Conservation (phyloP, 2,888 invertebrate species). For the Mesochorus sp. region DNA sequence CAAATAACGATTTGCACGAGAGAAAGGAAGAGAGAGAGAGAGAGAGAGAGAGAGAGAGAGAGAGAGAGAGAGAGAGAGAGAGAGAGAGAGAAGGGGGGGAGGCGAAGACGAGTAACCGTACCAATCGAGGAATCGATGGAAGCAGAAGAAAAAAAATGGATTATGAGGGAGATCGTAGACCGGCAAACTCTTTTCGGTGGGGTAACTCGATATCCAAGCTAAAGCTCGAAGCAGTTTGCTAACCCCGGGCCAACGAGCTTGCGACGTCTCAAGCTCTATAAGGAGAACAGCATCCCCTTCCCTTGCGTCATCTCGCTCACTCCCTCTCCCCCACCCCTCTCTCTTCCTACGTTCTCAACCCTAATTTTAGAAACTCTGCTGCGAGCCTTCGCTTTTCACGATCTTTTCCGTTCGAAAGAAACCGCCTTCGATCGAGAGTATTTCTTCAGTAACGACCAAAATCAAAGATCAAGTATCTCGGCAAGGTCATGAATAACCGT, state of each 20-base stretch:
- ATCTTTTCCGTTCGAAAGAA: slow-evolving; percentile 28
- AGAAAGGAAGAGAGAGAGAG: too few relatives aligned
- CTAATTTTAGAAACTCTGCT: slow-evolving; percentile 79
- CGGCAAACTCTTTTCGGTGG: slow-evolving; percentile 51
- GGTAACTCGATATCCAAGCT: slow-evolving; percentile 67
- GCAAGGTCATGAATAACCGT: too few relatives aligned
- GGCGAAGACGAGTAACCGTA: not conserved
- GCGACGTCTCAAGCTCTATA: slow-evolving; percentile 69
- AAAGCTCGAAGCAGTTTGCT: slow-evolving; percentile 70
- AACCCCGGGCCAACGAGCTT: slow-evolving; percentile 77
- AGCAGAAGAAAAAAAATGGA: not conserved
- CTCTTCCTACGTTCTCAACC: slow-evolving; percentile 65
- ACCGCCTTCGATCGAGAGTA: slow-evolving; percentile 7
- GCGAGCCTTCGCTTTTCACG: slow-evolving; percentile 53
- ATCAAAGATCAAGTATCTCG: too few relatives aligned
- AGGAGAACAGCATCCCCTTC: slow-evolving; percentile 63
- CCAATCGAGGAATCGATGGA: slow-evolving; percentile 11
- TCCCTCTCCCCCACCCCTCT: slow-evolving; percentile 71
- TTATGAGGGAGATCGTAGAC: slow-evolving; percentile 49
- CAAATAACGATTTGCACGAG: too few relatives aligned
- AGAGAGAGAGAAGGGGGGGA: not conserved
- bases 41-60: too few relatives aligned
- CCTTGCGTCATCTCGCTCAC: slow-evolving; percentile 26
- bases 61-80: too few relatives aligned
- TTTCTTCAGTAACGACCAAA: slow-evolving; percentile 3